Conservation (phyloP, 2,888 invertebrate genomes). For the Podabrus alpinus region DNA sequence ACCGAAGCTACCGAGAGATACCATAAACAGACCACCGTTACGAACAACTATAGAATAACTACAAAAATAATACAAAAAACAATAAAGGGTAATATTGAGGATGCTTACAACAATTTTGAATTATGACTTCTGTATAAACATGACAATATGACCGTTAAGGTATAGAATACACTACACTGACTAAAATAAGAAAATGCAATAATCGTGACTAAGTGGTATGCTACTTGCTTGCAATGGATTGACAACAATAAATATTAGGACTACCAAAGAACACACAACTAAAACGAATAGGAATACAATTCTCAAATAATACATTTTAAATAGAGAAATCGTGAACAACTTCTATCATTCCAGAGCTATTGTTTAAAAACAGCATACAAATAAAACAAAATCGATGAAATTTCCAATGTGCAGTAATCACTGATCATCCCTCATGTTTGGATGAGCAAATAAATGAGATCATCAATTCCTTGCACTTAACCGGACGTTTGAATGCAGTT, state of each 20-base stretch:
- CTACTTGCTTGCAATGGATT: slow-evolving; percentile 28
- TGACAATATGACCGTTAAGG: slow-evolving; percentile 36
- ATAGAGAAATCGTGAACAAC: not conserved
- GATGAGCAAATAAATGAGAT: not conserved
- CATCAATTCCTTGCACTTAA: not conserved
- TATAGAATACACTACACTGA: slow-evolving; percentile 27
- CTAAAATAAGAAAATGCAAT: slow-evolving; percentile 32
- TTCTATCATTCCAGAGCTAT: not conserved
- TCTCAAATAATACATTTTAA: not conserved
- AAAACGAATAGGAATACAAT: not conserved
- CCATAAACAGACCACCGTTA: slow-evolving; percentile 42
- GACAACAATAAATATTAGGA: slow-evolving; percentile 18
- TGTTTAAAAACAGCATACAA: not conserved
- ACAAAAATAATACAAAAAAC: slow-evolving; percentile 34
- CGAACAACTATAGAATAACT: slow-evolving; percentile 31
- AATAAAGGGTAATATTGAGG: slow-evolving; percentile 31
- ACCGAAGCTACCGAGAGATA: slow-evolving; percentile 39
- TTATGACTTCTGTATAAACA: slow-evolving; percentile 32
- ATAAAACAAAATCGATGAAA: not conserved
- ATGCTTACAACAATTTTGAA: slow-evolving; percentile 38
- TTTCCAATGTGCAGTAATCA: not conserved
- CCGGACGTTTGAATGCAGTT: not conserved
- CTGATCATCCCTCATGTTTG: not conserved
- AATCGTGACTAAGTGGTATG: slow-evolving; percentile 34
- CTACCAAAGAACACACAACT: not conserved